Conservation (phyloP, 1,140 invertebrate genomes). For the Cherax destructor region DNA sequence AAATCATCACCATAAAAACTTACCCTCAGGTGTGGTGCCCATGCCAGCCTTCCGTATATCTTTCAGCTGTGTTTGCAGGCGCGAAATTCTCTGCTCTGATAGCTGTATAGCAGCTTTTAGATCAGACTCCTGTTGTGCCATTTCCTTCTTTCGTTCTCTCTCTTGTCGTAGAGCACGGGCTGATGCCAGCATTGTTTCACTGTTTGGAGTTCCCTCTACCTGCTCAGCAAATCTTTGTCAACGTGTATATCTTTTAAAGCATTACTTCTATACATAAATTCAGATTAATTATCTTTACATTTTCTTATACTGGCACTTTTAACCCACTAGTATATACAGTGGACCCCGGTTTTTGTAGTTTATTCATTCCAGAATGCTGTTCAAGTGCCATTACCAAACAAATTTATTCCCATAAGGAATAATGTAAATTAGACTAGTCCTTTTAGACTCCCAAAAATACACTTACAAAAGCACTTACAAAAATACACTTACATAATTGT, state of each 20-base stretch:
- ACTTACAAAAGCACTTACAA: too few species aligned
- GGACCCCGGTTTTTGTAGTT: too few species aligned
- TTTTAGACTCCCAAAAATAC: too few species aligned
- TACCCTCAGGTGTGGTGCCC: conserved; percentile 79
- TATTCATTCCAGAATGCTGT: too few species aligned
- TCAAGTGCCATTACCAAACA: too few species aligned
- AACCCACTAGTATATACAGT: too few species aligned
- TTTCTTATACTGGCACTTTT: too few species aligned
- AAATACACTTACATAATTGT: too few species aligned
- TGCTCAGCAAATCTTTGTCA: background rate
- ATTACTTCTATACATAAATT: background rate
- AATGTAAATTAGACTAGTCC: too few species aligned
- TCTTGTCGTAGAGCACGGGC: conserved; percentile 83
- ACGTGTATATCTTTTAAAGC: too few species aligned
- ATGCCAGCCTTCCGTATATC: conserved; percentile 78
- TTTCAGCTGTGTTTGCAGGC: conserved; percentile 79
- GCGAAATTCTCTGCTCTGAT: conserved; percentile 78
- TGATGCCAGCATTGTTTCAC: conserved; percentile 73
- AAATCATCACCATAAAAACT: background rate
- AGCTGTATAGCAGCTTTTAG: conserved; percentile 78
- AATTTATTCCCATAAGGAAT: too few species aligned
- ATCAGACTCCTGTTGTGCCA: conserved; percentile 80
- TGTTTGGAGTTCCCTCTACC: conserved; percentile 72
- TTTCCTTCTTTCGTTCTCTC: conserved; percentile 81
- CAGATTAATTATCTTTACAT: too few species aligned